These are phyloP conservation scores for Diachasmimorpha longicaudata DNA, from an alignment of 1,140 invertebrate species.

Conservation along the genomic window DNA sequence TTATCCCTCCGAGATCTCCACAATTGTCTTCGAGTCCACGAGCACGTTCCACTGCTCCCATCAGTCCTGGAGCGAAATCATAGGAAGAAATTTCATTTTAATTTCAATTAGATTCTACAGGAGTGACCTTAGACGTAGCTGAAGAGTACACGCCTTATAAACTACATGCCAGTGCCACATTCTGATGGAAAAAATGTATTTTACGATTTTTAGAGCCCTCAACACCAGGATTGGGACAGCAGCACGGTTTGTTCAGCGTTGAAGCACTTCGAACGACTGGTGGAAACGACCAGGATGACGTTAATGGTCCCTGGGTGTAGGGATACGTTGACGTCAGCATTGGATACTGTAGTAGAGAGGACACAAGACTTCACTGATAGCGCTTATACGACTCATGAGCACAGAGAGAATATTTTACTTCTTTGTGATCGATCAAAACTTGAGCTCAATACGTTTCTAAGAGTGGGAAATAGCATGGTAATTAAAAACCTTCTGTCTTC, in stretches of 20 bases:
- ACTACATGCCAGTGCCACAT: background rate
- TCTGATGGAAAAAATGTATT: background rate
- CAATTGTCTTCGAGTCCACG: no score
- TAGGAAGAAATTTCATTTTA: no score
- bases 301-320: constrained; percentile 67
- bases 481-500: constrained; percentile 44
- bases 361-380: constrained; percentile 99
- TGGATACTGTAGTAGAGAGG: constrained; percentile 91
- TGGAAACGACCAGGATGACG: constrained; percentile 81
- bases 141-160: background rate
- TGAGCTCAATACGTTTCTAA: constrained; percentile 85
- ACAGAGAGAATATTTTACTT: constrained; percentile 92
- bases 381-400: constrained; percentile 96
- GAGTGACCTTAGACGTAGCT: background rate
- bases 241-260: constrained; percentile 80
- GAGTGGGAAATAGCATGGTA: constrained; percentile 84
- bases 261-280: constrained; percentile 81
- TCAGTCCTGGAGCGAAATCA: no score
- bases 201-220: constrained; percentile 46
- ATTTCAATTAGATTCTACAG: no score
- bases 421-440: constrained; percentile 87
- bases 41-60: no score
- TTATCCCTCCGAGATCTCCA: no score
- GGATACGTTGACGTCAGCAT: constrained; percentile 79
- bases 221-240: constrained; percentile 71